Evolutionary conservation across 2,888 invertebrate species (phyloP).

Genomic region (Hypercompe scribonia): DNA sequence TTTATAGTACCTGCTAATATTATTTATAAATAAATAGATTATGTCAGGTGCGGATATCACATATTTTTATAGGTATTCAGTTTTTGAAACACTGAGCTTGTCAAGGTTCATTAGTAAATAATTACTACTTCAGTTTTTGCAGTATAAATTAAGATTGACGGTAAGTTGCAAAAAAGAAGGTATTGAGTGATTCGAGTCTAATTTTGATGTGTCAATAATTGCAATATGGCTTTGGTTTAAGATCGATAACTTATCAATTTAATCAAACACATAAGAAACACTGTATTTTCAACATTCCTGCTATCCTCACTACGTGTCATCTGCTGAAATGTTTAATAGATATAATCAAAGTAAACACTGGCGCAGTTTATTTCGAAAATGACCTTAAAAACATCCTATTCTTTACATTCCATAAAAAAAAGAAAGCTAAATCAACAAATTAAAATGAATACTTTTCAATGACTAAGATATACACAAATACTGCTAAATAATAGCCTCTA

Average conservation of each 20-base stretch:
- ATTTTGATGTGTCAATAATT: background rate
- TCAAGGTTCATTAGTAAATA: background rate
- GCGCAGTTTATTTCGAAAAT: too few species aligned
- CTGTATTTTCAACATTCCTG: background rate
- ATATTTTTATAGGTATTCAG: background rate
- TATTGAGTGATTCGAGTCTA: background rate
- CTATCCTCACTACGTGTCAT: background rate
- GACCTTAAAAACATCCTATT: too few species aligned
- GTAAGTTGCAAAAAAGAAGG: background rate
- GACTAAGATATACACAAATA: background rate
- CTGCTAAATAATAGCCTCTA: background rate
- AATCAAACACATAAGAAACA: background rate
- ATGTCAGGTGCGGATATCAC: background rate
- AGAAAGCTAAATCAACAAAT: background rate
- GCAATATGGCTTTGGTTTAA: background rate
- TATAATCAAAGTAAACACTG: background rate
- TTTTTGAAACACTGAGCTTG: background rate
- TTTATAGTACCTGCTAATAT: conserved; percentile 32
- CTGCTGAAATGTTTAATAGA: background rate
- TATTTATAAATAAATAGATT: conserved; percentile 8
- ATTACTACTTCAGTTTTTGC: background rate
- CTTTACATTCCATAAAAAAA: background rate
- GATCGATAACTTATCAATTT: background rate
- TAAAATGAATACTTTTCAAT: background rate
- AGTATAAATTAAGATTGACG: background rate